Conservation (phyloP, 2,888 invertebrate species). For the Orthonychiurus folsomi region DNA sequence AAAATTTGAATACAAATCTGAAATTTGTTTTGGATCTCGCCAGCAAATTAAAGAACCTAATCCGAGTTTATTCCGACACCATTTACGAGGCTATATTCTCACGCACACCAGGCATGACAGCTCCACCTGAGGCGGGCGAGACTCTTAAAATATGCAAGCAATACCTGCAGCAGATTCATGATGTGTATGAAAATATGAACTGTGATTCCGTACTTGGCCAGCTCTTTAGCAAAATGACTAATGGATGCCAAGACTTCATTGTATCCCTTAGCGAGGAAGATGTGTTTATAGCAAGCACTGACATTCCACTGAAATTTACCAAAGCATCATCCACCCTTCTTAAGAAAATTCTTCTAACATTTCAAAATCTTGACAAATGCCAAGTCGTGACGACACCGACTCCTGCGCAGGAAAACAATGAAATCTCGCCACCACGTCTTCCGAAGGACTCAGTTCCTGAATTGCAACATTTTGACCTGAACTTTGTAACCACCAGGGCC, state of each 20-base stretch:
- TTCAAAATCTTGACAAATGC: constrained; percentile 20
- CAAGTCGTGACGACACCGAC: not conserved
- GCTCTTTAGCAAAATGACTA: not conserved
- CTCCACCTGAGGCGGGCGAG: not conserved
- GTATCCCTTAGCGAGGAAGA: not conserved
- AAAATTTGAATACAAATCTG: not conserved
- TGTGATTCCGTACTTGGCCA: constrained; percentile 5
- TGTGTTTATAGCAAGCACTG: not conserved
- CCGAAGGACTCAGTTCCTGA: not conserved
- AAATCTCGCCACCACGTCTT: not conserved
- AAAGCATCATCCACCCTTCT: constrained; percentile 15
- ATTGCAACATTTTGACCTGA: not conserved
- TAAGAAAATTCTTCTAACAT: constrained; percentile 22
- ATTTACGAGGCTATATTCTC: not conserved
- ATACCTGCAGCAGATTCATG: not conserved
- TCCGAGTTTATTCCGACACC: not conserved
- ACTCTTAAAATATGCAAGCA: not conserved
- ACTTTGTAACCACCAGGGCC: not conserved
- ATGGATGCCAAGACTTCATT: not conserved
- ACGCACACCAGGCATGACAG: not conserved
- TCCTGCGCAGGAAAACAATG: not conserved
- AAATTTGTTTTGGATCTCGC: not conserved
- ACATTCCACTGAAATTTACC: not conserved
- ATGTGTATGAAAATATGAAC: not conserved
- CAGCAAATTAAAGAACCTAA: not conserved